A percentile compares a stretch with the other conserved stretches of the same genome.
Evolutionary conservation across 2,113 vertebrate species (phyloP).

Genomic region (Rhabdornis inornatus): DNA sequence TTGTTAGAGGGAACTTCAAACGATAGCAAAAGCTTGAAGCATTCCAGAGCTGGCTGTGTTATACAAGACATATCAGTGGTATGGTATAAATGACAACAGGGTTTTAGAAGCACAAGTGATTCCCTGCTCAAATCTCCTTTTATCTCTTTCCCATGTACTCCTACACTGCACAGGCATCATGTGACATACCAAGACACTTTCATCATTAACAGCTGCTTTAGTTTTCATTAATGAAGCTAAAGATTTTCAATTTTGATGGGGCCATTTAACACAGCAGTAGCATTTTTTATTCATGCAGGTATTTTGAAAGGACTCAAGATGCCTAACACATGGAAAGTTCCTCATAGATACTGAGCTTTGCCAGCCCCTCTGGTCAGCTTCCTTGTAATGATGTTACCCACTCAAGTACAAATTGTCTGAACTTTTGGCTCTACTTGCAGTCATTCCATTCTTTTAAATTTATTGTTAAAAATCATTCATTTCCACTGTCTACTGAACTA

Average conservation of each 20-base stretch:
- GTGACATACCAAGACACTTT: not conserved
- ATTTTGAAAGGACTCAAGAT: not conserved
- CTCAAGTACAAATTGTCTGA: not conserved
- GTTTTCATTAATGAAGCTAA: not conserved
- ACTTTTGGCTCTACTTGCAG: not conserved
- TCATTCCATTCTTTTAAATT: not conserved
- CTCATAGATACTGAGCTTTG: not conserved
- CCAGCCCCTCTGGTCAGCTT: not conserved
- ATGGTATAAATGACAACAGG: not conserved
- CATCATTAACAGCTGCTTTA: not conserved
- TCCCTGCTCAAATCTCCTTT: not conserved
- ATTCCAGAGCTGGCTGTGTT: not conserved
- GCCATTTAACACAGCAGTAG: not conserved
- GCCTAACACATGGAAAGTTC: not conserved
- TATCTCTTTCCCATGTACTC: not conserved
- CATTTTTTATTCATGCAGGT: not conserved
- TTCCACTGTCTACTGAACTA: not conserved
- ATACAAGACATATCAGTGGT: not conserved
- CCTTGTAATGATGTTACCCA: not conserved
- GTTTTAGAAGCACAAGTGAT: not conserved
- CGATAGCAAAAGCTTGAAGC: not conserved
- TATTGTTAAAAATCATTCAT: not conserved
- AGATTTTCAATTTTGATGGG: not conserved
- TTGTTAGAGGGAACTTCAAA: not conserved
- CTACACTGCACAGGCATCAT: not conserved